Evolutionary conservation across 1,140 invertebrate genomes (phyloP).

Genomic region (Homalodisca vitripennis): DNA sequence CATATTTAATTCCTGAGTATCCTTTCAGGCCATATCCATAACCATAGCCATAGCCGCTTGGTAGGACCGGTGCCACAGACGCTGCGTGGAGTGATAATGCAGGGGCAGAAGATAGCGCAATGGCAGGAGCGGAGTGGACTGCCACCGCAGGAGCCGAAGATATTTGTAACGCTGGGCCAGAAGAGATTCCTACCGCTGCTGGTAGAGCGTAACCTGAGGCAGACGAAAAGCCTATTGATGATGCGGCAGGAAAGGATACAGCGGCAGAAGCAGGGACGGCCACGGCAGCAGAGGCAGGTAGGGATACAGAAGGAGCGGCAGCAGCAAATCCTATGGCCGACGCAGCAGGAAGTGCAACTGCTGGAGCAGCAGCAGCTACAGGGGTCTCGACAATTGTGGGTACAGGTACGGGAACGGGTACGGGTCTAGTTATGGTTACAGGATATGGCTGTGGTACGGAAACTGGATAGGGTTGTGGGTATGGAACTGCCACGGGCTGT

Average conservation of each 20-base stretch:
- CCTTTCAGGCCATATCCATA: too few species aligned
- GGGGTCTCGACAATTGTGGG: neutral
- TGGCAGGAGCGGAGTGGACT: too few species aligned
- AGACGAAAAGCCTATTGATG: too few species aligned
- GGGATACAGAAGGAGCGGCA: neutral
- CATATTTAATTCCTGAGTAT: too few species aligned
- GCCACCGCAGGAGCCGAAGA: too few species aligned
- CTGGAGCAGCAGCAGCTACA: neutral
- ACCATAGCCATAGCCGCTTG: too few species aligned
- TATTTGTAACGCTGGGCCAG: too few species aligned
- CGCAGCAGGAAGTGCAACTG: neutral
- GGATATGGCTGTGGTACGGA: slow-evolving; percentile 26
- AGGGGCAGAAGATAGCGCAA: too few species aligned
- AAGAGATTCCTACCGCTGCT: too few species aligned
- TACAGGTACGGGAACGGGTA: slow-evolving; percentile 21
- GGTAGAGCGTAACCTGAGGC: too few species aligned
- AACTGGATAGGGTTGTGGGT: slow-evolving; percentile 33
- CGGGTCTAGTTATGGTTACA: slow-evolving; percentile 15
- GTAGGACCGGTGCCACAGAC: too few species aligned
- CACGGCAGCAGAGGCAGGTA: neutral
- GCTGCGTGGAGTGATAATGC: too few species aligned
- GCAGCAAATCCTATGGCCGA: neutral
- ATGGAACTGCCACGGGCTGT: slow-evolving; percentile 40
- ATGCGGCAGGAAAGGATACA: neutral
- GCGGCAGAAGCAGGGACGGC: neutral